Base-by-base conservation (phyloP, 2,888 invertebrate species). In the Cantharis flavilabris region DNA sequence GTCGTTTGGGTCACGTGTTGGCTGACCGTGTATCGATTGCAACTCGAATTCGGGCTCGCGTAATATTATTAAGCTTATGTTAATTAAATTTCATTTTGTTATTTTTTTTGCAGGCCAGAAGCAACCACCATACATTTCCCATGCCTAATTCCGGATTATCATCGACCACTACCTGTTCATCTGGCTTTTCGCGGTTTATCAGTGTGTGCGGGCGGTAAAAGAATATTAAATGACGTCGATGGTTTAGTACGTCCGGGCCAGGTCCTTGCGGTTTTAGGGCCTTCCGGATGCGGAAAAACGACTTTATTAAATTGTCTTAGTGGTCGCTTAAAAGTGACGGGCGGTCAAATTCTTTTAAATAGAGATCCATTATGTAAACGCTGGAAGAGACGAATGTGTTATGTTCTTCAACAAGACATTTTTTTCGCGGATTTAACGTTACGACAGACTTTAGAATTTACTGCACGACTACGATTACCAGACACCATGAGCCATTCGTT, bases 351-450 rank as follows among this genome's bases (percentile, higher is more conserved):
- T 73, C 86, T 85, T 78, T 82, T 88, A 78, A 88, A 88, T 81
- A 81, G 88, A 76, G 88, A 88, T 75, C 84, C 85, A 9, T 81
- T 87, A 28, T 86, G 86, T 81, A 86, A 86, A 79, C 72, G 80
- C 84, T 93, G 93, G 91, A 93, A 94, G 82, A 89, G 95, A 81
- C 92, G 93, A 85, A 94, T 96, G 82, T 94, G 94, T 84, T 96
- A 95, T 88, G 95, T 95, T 69, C 90, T 95, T 78, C 95, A 96
- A 87, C 94, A 95, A 85, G 95, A 96, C 86, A 92, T 95, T 78
- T 96, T 96, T 89, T 94, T 95, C 86, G 92, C 95, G 71, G 94
- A 94, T 84, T 90, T 96, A 83, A 95, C 95, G 2, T 89, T 95
- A 76, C 89, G 93, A 82, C 94, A 95, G 88, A 95, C 95, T 4